These are phyloP conservation scores for Alouatta palliata DNA, from an alignment of 2,113 vertebrate species.

Conservation along the genomic window DNA sequence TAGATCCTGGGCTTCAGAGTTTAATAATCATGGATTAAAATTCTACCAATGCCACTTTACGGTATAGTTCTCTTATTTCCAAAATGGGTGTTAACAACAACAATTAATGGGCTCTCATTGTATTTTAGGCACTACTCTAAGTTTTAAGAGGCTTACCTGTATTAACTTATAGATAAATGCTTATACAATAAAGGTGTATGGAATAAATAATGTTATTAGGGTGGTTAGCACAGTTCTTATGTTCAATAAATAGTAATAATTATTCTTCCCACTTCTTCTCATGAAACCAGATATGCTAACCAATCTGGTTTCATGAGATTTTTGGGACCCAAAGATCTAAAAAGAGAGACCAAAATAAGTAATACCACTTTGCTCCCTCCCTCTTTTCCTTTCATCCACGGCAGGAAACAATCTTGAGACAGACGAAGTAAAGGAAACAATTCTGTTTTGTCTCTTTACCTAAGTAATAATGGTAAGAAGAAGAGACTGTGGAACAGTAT, in stretches of 20 bases:
- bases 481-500: neutral
- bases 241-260: constrained; percentile 43
- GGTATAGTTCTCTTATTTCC: neutral
- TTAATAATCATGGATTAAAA: constrained; percentile 27
- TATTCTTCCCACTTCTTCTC: constrained; percentile 13
- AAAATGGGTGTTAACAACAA: neutral
- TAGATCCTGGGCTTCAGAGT: neutral
- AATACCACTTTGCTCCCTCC: neutral
- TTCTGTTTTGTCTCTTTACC: neutral
- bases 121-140: neutral
- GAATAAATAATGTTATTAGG: constrained; percentile 29
- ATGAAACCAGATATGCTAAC: neutral
- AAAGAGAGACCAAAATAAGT: constrained; percentile 24
- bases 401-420: neutral
- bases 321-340: neutral
- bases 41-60: neutral
- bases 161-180: constrained; percentile 6
- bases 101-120: constrained; percentile 24
- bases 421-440: neutral
- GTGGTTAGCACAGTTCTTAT: neutral
- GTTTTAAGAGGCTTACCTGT: neutral
- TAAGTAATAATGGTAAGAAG: neutral
- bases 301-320: neutral
- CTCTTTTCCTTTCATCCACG: neutral
- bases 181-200: neutral